A percentile compares a stretch with the other conserved stretches of the same genome.
These are phyloP conservation scores for rat (Rattus norvegicus) DNA, from an alignment of 2,113 vertebrate genomes.

Conservation along the genomic window DNA sequence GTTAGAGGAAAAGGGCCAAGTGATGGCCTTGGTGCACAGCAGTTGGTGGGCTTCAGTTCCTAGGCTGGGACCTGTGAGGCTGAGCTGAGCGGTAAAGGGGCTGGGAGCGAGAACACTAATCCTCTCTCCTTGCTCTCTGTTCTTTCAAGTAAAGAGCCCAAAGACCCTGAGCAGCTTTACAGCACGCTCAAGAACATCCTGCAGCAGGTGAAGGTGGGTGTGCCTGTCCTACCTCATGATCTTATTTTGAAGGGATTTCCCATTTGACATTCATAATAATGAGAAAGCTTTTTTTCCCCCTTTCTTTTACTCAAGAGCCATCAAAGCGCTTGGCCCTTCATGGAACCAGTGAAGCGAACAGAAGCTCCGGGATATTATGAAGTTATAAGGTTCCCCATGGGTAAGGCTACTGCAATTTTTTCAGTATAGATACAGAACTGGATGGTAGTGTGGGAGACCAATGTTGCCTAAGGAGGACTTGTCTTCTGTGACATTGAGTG, in stretches of 20 bases:
- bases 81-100: background rate
- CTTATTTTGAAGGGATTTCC: constrained; percentile 74
- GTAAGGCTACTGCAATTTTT: constrained; percentile 89
- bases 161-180: constrained; percentile 97
- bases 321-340: constrained; percentile 99
- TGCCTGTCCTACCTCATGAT: constrained; percentile 41
- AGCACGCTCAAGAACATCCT: constrained; percentile 96
- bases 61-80: constrained; percentile 52
- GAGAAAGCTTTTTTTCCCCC: constrained; percentile 26
- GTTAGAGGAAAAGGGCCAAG: constrained; percentile 36
- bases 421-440: constrained; percentile 82
- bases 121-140: background rate
- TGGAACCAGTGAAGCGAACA: constrained; percentile 99
- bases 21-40: background rate
- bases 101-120: constrained; percentile 62
- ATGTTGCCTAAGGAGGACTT: constrained; percentile 9
- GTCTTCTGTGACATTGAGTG: background rate
- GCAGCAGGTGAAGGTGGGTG: constrained; percentile 96
- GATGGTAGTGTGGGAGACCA: constrained; percentile 68
- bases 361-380: constrained; percentile 99
- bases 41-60: constrained; percentile 14
- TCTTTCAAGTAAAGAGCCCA: constrained; percentile 95
- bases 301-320: constrained; percentile 92
- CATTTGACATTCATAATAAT: constrained; percentile 68
- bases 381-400: constrained; percentile 99